These are phyloP conservation scores for Lycaon pictus DNA, from an alignment of 2,113 vertebrate genomes.

Conservation along the genomic window DNA sequence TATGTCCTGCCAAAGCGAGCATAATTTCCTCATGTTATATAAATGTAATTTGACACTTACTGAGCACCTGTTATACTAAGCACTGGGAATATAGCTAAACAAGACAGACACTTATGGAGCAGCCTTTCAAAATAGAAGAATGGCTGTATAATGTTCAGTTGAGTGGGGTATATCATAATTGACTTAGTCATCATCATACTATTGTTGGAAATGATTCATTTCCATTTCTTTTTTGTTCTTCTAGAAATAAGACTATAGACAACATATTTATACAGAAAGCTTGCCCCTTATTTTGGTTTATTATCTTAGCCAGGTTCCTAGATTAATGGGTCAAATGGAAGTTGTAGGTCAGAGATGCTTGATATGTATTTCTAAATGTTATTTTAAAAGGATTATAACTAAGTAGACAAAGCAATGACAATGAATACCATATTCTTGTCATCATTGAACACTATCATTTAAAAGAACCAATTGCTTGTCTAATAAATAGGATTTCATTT, in stretches of 20 bases:
- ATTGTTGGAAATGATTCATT: not conserved
- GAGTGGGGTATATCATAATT: not conserved
- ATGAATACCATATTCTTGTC: not conserved
- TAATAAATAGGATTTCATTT: not conserved
- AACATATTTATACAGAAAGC: conserved; percentile 40
- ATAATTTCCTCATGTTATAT: not conserved
- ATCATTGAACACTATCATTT: not conserved
- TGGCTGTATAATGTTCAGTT: not conserved
- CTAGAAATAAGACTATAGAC: conserved; percentile 8
- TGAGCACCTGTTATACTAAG: not conserved
- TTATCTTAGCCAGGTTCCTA: conserved; percentile 8
- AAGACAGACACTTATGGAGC: not conserved
- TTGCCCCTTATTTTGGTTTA: conserved; percentile 30
- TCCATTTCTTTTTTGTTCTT: not conserved
- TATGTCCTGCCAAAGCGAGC: no score
- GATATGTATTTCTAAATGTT: not conserved
- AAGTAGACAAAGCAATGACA: not conserved
- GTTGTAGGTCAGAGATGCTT: not conserved
- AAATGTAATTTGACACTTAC: not conserved
- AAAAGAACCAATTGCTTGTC: not conserved
- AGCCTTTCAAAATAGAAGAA: not conserved
- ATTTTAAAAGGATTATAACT: not conserved
- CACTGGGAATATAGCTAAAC: not conserved
- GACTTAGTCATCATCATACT: not conserved
- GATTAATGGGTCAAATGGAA: not conserved